Percentiles rank a stretch among this genome's conserved stretches.
phyloP scores from a whole-genome alignment of 2,797 vertebrate genomes.

The Paratrypauchen microcephalus region DNA sequence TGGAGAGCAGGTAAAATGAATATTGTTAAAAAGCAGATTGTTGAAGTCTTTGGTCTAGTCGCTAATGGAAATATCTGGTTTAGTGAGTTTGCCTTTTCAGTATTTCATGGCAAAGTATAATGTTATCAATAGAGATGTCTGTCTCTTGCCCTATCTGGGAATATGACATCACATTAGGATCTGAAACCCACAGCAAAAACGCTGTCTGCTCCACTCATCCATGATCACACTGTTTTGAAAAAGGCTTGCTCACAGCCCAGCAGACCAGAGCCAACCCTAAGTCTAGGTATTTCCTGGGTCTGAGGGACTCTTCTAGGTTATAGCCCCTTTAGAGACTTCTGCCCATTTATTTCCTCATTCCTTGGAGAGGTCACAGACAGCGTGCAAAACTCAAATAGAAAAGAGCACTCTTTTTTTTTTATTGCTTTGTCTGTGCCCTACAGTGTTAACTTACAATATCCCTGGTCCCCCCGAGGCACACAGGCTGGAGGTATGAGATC shows the following conservation, averaged over 20 bases:
- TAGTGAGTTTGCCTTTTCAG: too few relatives aligned
- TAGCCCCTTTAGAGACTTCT: neutral
- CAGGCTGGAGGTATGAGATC: neutral
- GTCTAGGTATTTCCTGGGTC: neutral
- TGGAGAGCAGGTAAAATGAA: too few relatives aligned
- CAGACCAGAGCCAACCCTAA: neutral
- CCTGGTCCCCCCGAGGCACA: neutral
- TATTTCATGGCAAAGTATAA: too few relatives aligned
- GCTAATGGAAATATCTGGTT: too few relatives aligned
- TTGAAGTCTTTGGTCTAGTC: too few relatives aligned
- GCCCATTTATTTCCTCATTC: constrained; percentile 4
- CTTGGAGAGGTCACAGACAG: constrained; percentile 1
- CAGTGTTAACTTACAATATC: constrained; percentile 6
- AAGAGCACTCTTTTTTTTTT: constrained; percentile 1
- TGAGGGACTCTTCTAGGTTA: constrained; percentile 9
- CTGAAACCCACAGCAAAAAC: too few relatives aligned
- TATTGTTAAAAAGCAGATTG: too few relatives aligned
- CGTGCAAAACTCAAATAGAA: constrained; percentile 9
- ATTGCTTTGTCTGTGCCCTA: constrained; percentile 5
- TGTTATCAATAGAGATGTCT: too few relatives aligned
- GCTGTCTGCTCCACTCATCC: neutral
- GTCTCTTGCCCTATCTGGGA: too few relatives aligned
- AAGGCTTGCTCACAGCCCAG: neutral
- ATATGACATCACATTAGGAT: too few relatives aligned
- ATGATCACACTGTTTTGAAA: neutral